Evolutionary conservation across 2,113 vertebrate genomes (phyloP).

Genomic region (Prinia subflava): DNA sequence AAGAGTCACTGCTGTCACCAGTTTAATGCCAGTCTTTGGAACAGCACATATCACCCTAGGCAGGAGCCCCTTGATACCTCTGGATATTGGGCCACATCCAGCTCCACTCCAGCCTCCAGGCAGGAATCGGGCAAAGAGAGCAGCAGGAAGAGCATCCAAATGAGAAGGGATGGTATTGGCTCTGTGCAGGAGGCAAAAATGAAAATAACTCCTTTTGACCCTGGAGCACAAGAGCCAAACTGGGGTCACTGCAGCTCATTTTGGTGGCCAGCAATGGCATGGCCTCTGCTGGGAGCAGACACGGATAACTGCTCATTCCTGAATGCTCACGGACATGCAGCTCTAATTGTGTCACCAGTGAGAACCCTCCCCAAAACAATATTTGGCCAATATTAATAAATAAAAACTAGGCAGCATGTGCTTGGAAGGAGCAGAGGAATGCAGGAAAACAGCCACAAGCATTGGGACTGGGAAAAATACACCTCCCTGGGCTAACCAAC

Average conservation of each 20-base stretch:
- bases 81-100: background rate
- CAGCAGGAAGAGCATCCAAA: background rate
- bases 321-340: background rate
- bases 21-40: background rate
- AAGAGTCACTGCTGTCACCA: background rate
- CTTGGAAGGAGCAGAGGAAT: background rate
- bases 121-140: rapidly evolving
- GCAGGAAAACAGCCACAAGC: background rate
- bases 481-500: background rate
- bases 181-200: background rate
- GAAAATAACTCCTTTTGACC: background rate
- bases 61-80: background rate
- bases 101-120: background rate
- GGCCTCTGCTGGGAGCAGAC: background rate
- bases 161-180: background rate
- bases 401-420: background rate
- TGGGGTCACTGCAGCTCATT: background rate
- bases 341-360: background rate
- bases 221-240: background rate
- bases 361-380: background rate
- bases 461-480: background rate
- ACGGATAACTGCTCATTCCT: background rate
- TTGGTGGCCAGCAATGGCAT: background rate
- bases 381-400: background rate
- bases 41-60: background rate